Evolutionary conservation across 2,888 invertebrate species (phyloP), one percentile per base, ranked within the genome.

Genomic region (Hemistola chrysoprasaria): DNA sequence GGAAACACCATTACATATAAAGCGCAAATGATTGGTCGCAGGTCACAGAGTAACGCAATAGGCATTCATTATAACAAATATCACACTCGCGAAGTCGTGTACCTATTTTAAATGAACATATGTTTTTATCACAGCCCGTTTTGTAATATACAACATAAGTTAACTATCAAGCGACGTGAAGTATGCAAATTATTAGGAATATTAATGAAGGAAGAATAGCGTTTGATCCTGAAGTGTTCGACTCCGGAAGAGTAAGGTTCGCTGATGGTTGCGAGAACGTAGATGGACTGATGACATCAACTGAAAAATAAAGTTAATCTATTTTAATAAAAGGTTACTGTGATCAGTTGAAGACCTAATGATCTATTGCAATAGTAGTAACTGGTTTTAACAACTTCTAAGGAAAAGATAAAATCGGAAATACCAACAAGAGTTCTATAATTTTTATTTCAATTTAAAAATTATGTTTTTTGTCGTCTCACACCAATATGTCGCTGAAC

Each of bases 81-180:
- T 55, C 55, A 55, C 50, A 55, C 27, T 32, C 41, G 48, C 48
- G 46, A 51, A 52, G 45, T 47, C 42, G 42, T 47, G 52, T 48
- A 55, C 50, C 50, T 55, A 55, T 48, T 55, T 50, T 55, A 55
- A 69, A 66, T 66, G 62, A 69, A 65, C 65, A 66, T 54, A 63
- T 69, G 66, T 66, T 65, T 71, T 69, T 83, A 86, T 86, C 86
- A 86, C 86, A 86, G 86, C 82, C 80, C 73, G 78, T 77, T 81
- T 64, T 71, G 62, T 75, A 65, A 69, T 62, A 67, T 40, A 40
- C 24, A 30, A 46, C 48, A 47, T 43, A 26, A 56, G 54, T 51
- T 49, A 52, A 47, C 59, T 71, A 75, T 74, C 75, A 82, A 77
- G 79, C 75, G 56, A 71, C 50, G 44, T 56, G 59, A 37, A 74